Conservation (phyloP, 2,888 invertebrate genomes). For the Agrochola lota region DNA sequence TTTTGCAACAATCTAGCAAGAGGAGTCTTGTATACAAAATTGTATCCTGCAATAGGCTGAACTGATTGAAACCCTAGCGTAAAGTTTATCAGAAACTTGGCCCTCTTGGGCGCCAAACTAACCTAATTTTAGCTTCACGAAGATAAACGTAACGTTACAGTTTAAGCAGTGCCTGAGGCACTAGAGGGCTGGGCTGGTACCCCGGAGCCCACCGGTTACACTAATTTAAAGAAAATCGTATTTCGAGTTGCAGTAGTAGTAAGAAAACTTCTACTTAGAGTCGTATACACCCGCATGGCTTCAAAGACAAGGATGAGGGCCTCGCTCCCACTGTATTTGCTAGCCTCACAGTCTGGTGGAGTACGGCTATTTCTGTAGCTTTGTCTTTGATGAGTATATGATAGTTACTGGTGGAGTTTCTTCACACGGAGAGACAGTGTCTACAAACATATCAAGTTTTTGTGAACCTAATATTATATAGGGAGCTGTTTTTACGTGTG, state of each 20-base stretch:
- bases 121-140: no score
- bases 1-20: no score
- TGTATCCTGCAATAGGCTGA: neutral
- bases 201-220: no score
- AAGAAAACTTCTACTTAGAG: slow-evolving; percentile 27
- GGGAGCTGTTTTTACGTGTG: neutral
- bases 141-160: no score
- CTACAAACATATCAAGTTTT: neutral
- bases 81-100: no score
- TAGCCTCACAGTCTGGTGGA: slow-evolving; percentile 35
- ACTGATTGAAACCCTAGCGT: neutral
- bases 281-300: slow-evolving; percentile 39
- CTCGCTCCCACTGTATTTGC: slow-evolving; percentile 40
- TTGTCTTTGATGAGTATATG: slow-evolving; percentile 32
- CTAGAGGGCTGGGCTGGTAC: no score
- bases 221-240: neutral
- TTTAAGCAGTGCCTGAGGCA: no score
- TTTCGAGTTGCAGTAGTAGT: slow-evolving; percentile 47
- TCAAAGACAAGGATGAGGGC: slow-evolving; percentile 58
- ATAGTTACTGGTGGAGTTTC: slow-evolving; percentile 1
- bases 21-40: neutral
- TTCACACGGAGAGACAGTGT: slow-evolving; percentile 6
- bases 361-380: slow-evolving; percentile 49
- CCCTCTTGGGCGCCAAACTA: no score
- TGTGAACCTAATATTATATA: neutral